Evolutionary conservation across 2,888 invertebrate genomes (phyloP).

Genomic region (Drosophila ochracea): DNA sequence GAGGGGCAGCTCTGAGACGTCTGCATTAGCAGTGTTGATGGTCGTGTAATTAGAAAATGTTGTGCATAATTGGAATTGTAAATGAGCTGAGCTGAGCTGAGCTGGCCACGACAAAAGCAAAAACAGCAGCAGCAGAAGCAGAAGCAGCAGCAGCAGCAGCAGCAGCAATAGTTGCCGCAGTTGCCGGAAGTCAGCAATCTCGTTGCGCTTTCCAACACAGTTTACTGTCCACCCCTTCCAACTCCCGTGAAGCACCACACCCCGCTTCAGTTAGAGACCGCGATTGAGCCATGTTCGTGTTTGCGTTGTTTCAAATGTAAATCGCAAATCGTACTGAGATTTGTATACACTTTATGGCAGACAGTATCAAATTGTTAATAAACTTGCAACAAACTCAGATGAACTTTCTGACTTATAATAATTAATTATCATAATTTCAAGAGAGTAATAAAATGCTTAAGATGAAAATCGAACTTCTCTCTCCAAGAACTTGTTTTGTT

Average conservation of each 20-base stretch:
- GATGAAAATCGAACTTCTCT: not conserved
- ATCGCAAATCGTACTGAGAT: slow-evolving; percentile 63
- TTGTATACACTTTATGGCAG: slow-evolving; percentile 18
- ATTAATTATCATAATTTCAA: not conserved
- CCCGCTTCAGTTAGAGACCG: slow-evolving; percentile 1
- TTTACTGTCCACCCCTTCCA: slow-evolving; percentile 3
- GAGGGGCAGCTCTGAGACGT: slow-evolving; percentile 5
- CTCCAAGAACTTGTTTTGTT: not conserved
- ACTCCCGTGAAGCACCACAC: not conserved
- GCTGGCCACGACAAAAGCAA: slow-evolving; percentile 23
- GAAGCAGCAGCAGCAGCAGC: slow-evolving; percentile 11
- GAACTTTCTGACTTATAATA: not conserved
- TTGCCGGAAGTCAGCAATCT: slow-evolving; percentile 75
- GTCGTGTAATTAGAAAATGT: slow-evolving; percentile 81
- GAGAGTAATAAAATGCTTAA: not conserved
- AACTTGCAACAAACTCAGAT: not conserved
- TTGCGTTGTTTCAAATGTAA: slow-evolving; percentile 74
- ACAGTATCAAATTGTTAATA: not conserved
- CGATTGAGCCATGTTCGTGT: slow-evolving; percentile 58
- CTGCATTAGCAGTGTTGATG: slow-evolving; percentile 65
- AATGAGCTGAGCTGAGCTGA: slow-evolving; percentile 65
- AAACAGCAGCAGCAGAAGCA: slow-evolving; percentile 16
- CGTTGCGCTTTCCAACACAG: slow-evolving; percentile 56
- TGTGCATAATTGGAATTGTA: slow-evolving; percentile 82
- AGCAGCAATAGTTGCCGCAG: slow-evolving; percentile 35